phyloP scores from a whole-genome alignment of 2,113 vertebrate genomes.

The Oreocharis arfaki region DNA sequence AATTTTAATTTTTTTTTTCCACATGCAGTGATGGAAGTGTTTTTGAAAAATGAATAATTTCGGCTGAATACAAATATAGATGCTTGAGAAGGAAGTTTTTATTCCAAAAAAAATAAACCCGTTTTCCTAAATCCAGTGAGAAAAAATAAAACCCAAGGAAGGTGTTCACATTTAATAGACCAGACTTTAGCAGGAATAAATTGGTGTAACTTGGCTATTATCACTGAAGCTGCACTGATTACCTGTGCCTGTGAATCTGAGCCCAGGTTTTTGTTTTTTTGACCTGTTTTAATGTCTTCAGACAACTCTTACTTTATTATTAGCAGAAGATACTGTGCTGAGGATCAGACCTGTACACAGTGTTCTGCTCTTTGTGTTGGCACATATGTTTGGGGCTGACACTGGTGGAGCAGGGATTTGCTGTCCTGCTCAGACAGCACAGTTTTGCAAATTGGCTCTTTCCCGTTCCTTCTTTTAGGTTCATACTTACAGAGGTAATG shows the following conservation, averaged over 20 bases:
- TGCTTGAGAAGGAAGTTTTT: neutral
- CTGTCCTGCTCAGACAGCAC: neutral
- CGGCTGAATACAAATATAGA: neutral
- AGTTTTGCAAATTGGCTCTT: neutral
- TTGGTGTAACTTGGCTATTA: neutral
- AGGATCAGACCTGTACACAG: neutral
- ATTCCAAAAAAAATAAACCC: neutral
- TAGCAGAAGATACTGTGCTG: neutral
- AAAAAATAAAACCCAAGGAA: neutral
- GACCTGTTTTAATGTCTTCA: neutral
- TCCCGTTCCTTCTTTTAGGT: neutral
- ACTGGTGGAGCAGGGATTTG: neutral
- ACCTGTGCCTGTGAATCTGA: neutral
- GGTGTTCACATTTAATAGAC: neutral
- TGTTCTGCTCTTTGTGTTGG: neutral
- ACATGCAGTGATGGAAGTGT: neutral
- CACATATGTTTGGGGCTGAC: neutral
- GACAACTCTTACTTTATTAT: neutral
- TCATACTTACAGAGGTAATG: neutral
- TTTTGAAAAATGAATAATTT: neutral
- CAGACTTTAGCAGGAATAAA: neutral
- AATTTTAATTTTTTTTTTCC: neutral
- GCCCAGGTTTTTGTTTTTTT: neutral
- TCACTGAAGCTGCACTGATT: neutral
- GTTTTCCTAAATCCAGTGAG: neutral